Percentiles rank a stretch among this genome's conserved stretches.
phyloP scores from a whole-genome alignment of 2,797 vertebrate species.

The Ctenopoma multispine region DNA sequence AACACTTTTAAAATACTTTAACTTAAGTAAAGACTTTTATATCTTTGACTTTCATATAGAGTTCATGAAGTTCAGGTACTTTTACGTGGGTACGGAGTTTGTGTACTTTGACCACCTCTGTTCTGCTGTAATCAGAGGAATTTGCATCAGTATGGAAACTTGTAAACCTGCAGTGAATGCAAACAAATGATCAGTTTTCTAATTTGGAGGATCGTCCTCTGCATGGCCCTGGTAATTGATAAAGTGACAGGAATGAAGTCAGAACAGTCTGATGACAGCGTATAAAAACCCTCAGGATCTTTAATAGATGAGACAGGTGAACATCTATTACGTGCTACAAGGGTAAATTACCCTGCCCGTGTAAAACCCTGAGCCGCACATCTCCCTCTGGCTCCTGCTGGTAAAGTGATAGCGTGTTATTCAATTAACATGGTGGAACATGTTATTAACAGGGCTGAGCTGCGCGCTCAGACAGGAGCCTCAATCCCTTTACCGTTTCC shows the following conservation, averaged over 20 bases:
- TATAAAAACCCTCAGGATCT: not conserved
- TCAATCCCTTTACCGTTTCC: slow-evolving; percentile 27
- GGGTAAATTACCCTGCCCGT: slow-evolving; percentile 6
- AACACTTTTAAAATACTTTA: too few species aligned
- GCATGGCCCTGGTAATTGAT: not conserved
- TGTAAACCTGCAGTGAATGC: too few species aligned
- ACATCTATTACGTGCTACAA: not conserved
- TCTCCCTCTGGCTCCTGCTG: slow-evolving; percentile 19
- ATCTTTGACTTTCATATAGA: too few species aligned
- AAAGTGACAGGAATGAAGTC: not conserved
- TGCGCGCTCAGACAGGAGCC: slow-evolving; percentile 22
- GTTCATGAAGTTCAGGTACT: too few species aligned
- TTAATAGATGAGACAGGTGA: slow-evolving; percentile 13
- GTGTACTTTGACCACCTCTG: too few species aligned
- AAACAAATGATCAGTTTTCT: too few species aligned
- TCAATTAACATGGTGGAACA: slow-evolving; percentile 44
- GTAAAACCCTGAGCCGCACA: not conserved
- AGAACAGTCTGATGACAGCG: not conserved
- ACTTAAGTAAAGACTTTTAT: too few species aligned
- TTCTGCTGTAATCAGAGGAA: too few species aligned
- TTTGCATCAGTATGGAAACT: too few species aligned
- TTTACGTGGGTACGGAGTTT: too few species aligned
- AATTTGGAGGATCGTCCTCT: too few species aligned
- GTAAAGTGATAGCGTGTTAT: slow-evolving; percentile 33
- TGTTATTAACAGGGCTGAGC: slow-evolving; percentile 35